Evolutionary conservation across 53 echinoderm and acorn worm genomes (phyloP).

Genomic region (Luidia sarsii): DNA sequence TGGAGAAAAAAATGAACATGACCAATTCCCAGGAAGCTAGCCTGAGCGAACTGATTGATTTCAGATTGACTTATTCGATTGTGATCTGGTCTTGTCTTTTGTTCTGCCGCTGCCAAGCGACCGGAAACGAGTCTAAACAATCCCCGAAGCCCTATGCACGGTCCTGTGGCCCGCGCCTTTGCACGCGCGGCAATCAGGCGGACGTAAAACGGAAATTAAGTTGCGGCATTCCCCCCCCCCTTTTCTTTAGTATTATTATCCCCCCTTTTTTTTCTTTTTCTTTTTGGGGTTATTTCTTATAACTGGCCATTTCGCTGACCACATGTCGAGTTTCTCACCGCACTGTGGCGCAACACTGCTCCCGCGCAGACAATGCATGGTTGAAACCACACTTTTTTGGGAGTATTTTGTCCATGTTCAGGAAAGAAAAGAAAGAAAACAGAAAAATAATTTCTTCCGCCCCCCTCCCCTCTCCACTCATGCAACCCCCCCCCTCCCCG

Average conservation of each 20-base stretch:
- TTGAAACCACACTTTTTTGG: too few relatives aligned
- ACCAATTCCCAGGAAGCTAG: slow-evolving; percentile 34
- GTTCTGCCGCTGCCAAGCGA: slow-evolving; percentile 38
- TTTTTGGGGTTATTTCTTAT: too few relatives aligned
- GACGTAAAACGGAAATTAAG: slow-evolving; percentile 48
- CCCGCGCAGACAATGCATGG: slow-evolving; percentile 8
- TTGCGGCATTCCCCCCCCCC: slow-evolving; percentile 9
- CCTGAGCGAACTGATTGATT: slow-evolving; percentile 36
- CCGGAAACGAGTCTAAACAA: slow-evolving; percentile 20
- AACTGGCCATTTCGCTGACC: too few relatives aligned
- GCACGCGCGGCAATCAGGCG: slow-evolving; percentile 37
- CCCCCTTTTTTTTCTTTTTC: too few relatives aligned
- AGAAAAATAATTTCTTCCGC: not conserved
- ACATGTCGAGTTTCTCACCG: not conserved
- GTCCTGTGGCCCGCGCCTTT: slow-evolving; percentile 18
- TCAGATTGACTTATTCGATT: slow-evolving; percentile 50
- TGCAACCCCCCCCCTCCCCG: too few relatives aligned
- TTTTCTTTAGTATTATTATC: not conserved
- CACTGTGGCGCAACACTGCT: slow-evolving; percentile 34
- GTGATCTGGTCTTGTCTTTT: slow-evolving; percentile 18
- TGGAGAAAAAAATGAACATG: too few relatives aligned
- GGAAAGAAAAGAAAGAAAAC: not conserved
- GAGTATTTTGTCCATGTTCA: too few relatives aligned
- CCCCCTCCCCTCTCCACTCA: too few relatives aligned
- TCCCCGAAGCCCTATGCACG: not conserved